Evolutionary conservation across 2,888 invertebrate species (phyloP), one percentile per base, ranked within the genome.

Genomic region (Cartodere bifasciata): DNA sequence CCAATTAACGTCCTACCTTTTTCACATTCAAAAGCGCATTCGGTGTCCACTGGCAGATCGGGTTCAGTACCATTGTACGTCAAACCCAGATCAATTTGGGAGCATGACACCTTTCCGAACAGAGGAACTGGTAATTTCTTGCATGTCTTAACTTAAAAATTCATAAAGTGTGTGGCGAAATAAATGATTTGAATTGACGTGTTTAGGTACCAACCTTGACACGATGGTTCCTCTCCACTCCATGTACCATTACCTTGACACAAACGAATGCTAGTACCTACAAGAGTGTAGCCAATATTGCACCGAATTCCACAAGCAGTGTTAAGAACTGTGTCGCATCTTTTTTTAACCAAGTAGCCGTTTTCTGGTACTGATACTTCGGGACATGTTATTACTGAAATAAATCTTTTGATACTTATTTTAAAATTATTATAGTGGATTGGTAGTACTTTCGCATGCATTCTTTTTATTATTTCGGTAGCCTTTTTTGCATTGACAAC

Each of bases 231-330:
- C n/a, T 57, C 60, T 3, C 79, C 78, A 6, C 73, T 72, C 79
- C 80, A 79, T 4, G 62, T 64, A 1, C 74, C 76, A 49, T 72
- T 66, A 34, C 65, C 66, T 37, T 67, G 65, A 46, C 80, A 79
- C 6, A 77, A 58, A 33, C 76, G 56, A 25, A 78, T 68, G 41
- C 69, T 70, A 41, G 47, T 57, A 6, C 61, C 61, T 16, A 46
- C 48, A 15, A 60, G 42, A 29, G 50, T 52, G 50, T 71, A 79
- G 2, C 79, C 78, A 14, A 73, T 68, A 44, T 68, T 65, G 48
- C 79, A 80, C 23, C 73, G 60, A 4, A 75, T 61, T 1, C 77
- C 78, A 52, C 78, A 79, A 1, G 75, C 77, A n/a, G 75, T 74
- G 48, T 77, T 73, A 28, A 76, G 62, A 4, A 73, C 73, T 44